phyloP scores from a whole-genome alignment of 2,113 vertebrate species.

The Passerina amoena region DNA sequence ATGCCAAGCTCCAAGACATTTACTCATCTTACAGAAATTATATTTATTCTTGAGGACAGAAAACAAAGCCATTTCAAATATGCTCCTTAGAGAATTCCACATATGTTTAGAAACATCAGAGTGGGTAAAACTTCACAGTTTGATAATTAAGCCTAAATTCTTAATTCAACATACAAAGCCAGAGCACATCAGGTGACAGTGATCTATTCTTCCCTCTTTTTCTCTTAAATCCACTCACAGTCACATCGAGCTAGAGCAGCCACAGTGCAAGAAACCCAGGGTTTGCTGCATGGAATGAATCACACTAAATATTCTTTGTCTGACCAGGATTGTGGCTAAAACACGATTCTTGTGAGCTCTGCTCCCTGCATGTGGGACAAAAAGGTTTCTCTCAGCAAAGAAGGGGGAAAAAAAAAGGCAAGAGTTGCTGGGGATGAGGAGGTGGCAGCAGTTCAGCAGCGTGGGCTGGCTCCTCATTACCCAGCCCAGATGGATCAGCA shows the following conservation, averaged over 20 bases:
- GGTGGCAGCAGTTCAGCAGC: neutral
- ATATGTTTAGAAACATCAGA: neutral
- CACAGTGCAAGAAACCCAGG: neutral
- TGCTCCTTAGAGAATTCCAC: neutral
- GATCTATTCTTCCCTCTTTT: neutral
- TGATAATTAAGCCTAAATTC: neutral
- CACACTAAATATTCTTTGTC: neutral
- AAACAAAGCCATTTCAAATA: neutral
- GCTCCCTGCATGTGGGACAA: neutral
- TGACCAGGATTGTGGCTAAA: neutral
- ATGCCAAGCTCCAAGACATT: neutral
- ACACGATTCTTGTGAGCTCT: neutral
- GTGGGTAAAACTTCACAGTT: neutral
- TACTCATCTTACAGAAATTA: neutral
- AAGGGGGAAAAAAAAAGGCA: rapidly evolving
- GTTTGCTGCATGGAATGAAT: neutral
- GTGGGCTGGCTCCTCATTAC: constrained; percentile 23
- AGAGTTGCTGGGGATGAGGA: neutral
- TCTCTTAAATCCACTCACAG: neutral
- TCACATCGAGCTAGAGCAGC: neutral
- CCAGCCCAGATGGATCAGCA: neutral
- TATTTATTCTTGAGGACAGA: neutral
- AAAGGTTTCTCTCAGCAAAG: neutral
- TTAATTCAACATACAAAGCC: neutral
- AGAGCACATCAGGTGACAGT: neutral